Base-by-base conservation (phyloP, 2,888 invertebrate species). In the Heteromyza rotundicornis region DNA sequence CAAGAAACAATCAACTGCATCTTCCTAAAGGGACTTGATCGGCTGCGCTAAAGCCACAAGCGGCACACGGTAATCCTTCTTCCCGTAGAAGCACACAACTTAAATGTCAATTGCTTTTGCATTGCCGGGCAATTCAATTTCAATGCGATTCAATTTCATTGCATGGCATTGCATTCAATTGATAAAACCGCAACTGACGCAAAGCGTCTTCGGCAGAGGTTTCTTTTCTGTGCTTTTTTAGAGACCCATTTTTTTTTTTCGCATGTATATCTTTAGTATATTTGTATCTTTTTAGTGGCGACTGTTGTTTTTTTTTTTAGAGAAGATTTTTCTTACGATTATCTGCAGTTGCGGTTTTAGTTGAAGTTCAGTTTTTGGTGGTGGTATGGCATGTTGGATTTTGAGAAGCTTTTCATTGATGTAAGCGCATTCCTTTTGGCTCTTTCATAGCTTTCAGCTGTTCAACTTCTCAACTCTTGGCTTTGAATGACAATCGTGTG, bases 251-350 rank as follows among this genome's bases (percentile, higher is more conserved):
- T 10, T 10, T 27, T 27, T 27, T 40, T 7, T n/a, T 40, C 12
- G 10, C n/a, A 14, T 7, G 19, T 47, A 47, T 19, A 17, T 14
- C 19, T 14, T 2, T 2, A 17, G 47, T 20, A n/a, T 19, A 47
- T 47, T 47, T 47, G 47, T 47, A 47, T 19, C 47, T 47, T 17
- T 47, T 17, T 47, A 47, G 47, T 20, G 47, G 52, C 27, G 2
- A n/a, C n/a, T n/a, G n/a, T n/a, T n/a, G n/a, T n/a, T n/a, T n/a
- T n/a, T n/a, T n/a, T n/a, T n/a, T n/a, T n/a, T n/a, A 14, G 12
- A 20, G 53, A 27, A 53, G 62, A 62, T 62, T 62, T 62, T 57
- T 19, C 50, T 49, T 49, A 2, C n/a, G 36, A 52, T 52, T 24
- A 52, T 19, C 24, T n/a, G 52, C 32, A 14, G 52, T n/a, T 14